Conservation (phyloP, 1,140 invertebrate genomes). For the Heliconius hewitsoni region DNA sequence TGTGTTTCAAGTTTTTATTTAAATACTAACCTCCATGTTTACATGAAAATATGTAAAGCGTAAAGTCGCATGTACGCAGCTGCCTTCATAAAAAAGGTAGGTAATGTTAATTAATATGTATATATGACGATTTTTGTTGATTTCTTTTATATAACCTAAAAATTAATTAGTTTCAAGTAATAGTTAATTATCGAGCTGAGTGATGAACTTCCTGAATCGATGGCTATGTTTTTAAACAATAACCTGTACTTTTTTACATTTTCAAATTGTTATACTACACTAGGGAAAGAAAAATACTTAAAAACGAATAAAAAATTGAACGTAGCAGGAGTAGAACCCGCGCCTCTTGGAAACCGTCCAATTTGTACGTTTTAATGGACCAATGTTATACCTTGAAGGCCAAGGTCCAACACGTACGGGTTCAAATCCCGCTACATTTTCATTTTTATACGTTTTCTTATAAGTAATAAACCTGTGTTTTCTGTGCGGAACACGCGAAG, state of each 20-base stretch:
- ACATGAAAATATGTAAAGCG: conserved; percentile 17
- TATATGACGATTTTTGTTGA: background rate
- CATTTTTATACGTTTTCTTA: too few relatives aligned
- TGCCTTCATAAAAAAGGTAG: conserved; percentile 15
- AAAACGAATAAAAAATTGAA: too few relatives aligned
- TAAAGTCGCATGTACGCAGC: conserved; percentile 7
- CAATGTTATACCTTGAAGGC: too few relatives aligned
- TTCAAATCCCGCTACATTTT: too few relatives aligned
- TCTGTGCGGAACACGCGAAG: conserved; percentile 55
- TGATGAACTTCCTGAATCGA: conserved; percentile 38
- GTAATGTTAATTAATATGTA: background rate
- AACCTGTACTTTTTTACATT: conserved; percentile 25
- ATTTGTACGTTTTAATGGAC: too few relatives aligned
- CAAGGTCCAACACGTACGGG: too few relatives aligned
- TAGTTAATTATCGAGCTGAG: background rate
- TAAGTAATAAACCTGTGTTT: conserved; percentile 23
- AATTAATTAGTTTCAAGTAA: background rate
- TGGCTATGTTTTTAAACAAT: conserved; percentile 36
- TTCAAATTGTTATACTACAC: too few relatives aligned
- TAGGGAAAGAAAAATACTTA: too few relatives aligned
- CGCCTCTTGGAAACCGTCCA: too few relatives aligned
- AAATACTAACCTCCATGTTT: conserved; percentile 22
- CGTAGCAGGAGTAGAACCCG: too few relatives aligned
- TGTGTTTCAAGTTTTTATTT: background rate
- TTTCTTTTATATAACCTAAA: background rate